Evolutionary conservation across 1,140 invertebrate species (phyloP).

Genomic region (Tetragonula clypearis): DNA sequence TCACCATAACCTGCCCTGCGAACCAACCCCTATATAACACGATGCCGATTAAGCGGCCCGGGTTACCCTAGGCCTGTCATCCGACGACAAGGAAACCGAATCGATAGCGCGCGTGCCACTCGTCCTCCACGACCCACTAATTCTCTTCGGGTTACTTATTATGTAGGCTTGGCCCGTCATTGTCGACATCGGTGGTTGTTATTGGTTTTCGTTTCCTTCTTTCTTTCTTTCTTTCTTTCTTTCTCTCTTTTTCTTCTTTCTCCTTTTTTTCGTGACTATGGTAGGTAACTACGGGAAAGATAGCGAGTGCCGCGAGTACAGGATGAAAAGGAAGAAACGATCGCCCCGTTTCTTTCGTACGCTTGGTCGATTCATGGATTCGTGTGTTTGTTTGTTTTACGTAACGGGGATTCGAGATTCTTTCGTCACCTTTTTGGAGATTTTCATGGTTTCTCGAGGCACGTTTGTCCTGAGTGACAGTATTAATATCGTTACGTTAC

Average conservation of each 20-base stretch:
- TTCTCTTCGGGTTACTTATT: slow-evolving; percentile 15
- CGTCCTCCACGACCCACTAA: slow-evolving; percentile 69
- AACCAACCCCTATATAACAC: slow-evolving; percentile 59
- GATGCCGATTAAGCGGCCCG: slow-evolving; percentile 72
- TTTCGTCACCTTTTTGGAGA: no score
- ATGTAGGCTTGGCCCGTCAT: neutral
- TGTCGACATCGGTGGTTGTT: neutral
- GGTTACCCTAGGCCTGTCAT: slow-evolving; percentile 76
- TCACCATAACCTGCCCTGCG: slow-evolving; percentile 70
- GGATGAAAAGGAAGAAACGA: no score
- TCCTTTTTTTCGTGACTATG: no score
- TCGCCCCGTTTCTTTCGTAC: no score
- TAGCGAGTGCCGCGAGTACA: no score
- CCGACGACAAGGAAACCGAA: slow-evolving; percentile 71
- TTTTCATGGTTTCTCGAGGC: no score
- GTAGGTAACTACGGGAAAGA: neutral
- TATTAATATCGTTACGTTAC: no score
- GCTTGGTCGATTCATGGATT: no score
- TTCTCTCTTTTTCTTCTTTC: no score
- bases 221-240: neutral
- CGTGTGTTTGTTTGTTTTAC: no score
- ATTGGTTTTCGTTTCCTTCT: neutral
- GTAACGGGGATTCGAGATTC: no score
- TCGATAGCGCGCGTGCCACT: slow-evolving; percentile 75
- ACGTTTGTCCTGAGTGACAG: no score